These are phyloP conservation scores for Brachionus angularis DNA, from an alignment of 1,140 invertebrate genomes.

Conservation along the genomic window DNA sequence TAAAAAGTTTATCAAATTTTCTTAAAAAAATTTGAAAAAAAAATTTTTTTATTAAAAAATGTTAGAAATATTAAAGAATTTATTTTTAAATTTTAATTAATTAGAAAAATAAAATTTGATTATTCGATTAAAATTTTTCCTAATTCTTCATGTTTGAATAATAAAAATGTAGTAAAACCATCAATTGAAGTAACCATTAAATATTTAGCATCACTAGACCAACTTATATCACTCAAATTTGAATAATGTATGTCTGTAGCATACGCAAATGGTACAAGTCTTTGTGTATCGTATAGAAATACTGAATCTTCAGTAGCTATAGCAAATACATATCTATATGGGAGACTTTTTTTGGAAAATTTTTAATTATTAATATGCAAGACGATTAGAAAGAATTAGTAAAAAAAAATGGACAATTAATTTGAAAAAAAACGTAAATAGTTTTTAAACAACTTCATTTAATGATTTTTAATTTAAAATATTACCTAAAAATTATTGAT, in stretches of 20 bases:
- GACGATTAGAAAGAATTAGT: neutral
- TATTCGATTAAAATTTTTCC: too few species aligned
- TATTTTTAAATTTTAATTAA: too few species aligned
- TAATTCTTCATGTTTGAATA: constrained; percentile 75
- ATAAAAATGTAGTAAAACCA: constrained; percentile 85
- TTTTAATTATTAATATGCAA: neutral
- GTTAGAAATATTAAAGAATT: too few species aligned
- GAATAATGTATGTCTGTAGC: constrained; percentile 12
- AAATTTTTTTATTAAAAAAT: too few species aligned
- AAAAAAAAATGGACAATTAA: too few species aligned
- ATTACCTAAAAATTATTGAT: neutral
- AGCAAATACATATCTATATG: constrained; percentile 37
- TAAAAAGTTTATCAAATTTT: too few species aligned
- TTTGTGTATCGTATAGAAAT: constrained; percentile 32
- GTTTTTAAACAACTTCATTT: neutral
- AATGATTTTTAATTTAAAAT: neutral
- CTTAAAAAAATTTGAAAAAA: too few species aligned
- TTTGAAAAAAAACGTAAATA: neutral
- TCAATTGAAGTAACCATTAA: constrained; percentile 85
- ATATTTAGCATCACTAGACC: constrained; percentile 74
- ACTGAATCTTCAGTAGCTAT: constrained; percentile 33
- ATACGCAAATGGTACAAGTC: constrained; percentile 17
- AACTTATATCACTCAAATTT: constrained; percentile 20
- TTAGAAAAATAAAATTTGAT: too few species aligned
- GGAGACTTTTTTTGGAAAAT: neutral